Evolutionary conservation across 2,888 invertebrate genomes (phyloP), one percentile per base, ranked within the genome.

Genomic region (Heteromyza rotundicornis): DNA sequence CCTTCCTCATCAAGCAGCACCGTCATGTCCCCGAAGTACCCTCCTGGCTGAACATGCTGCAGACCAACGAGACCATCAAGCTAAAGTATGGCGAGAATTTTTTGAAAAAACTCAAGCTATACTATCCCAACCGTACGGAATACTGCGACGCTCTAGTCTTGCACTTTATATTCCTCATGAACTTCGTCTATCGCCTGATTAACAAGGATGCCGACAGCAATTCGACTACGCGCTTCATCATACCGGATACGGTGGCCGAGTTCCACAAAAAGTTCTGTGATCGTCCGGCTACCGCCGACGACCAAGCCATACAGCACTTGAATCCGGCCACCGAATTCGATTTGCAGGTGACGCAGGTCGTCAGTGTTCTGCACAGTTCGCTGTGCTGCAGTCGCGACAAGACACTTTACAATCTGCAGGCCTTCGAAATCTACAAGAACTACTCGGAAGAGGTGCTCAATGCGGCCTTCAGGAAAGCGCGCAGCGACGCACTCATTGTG

Each of bases 351-450:
- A 66, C 65, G 16, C 66, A 78, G 0, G 76, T 78, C 0, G 69
- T 70, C 19, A 73, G 70, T 40, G 77, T 91, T 0, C 86, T 89
- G 56, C 88, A 92, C 77, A 89, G 90, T 67, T 88, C 89, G 0
- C 82, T 92, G 72, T 87, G 87, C 62, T 86, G 86, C 70, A 82
- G 84, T 47, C 84, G 86, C 61, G 89, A 90, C 69, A 88, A 89
- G 71, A 85, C 86, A 1, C 86, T 87, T 0, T 88, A 88, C 79
- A 86, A 88, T 1, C 86, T 88, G 69, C 90, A 90, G 67, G 83
- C 92, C 64, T 90, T 89, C 70, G 87, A 87, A 72, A 86, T 92
- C 16, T 91, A 91, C 73, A 89, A 89, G 69, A 88, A 88, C 66
- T 93, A 89, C 79, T 87, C 90, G 0, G 91, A 92, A 67, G 82